Base-by-base conservation (phyloP, 2,888 invertebrate species). In the Melikaiella ostensackeni region DNA sequence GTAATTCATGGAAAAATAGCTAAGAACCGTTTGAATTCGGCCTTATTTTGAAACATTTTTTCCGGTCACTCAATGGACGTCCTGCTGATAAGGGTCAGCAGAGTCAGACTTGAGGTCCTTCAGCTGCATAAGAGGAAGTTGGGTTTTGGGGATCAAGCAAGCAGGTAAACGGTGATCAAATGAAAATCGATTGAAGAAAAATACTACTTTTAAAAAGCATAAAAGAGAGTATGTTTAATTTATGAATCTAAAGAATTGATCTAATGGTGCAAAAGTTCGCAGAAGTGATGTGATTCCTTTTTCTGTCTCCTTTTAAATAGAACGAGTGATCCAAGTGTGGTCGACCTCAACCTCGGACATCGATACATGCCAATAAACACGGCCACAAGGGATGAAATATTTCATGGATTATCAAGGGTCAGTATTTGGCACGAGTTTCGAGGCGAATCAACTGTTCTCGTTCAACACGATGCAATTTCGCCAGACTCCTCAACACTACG, bases 401-500 rank as follows among this genome's bases (percentile, higher is more conserved):
- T 59, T 66, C 42, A 66, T 73, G 76, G 42, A 73, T 66, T 66
- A 76, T 70, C 70, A 46, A 61, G 70, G 46, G 59, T 74, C 62
- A 70, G 59, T 74, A 61, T 62, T 77, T 77, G 77, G 75, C 75
- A 77, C 59, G 38, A 75, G 59, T 42, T 75, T 75, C 70, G 33
- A 21, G 46, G 4, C 30, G 42, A 50, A 50, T 70, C 70, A 70
- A 70, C 70, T 70, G 50, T 33, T 50, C 70, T 70, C 70, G 50
- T 70, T 70, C 30, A 70, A 30, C 30, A 50, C 50, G 13, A 33
- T n/a, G 30, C 30, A 30, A 70, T 70, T 70, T 70, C 27, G n/a
- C 46, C 30, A 8, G 30, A 24, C n/a, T 46, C 27, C 27, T 46
- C 11, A 9, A 30, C 30, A 50, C 11, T 30, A 50, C 27, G 27